Evolutionary conservation across 2,797 vertebrate genomes (phyloP).

Genomic region (Rhabdophis nuchalis): DNA sequence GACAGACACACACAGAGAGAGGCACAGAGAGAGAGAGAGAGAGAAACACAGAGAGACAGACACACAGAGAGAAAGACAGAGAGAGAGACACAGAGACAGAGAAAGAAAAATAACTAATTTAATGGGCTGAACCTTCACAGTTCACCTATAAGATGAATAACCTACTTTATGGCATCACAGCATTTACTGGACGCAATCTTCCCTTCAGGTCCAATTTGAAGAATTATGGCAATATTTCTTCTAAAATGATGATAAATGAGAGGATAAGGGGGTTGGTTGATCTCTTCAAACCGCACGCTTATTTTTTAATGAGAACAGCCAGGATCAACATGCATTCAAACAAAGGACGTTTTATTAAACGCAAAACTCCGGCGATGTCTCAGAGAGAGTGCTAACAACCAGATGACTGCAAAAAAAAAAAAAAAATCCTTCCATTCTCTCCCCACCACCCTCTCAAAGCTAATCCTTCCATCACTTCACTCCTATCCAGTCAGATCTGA

Average conservation of each 20-base stretch:
- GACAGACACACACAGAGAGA: too few relatives aligned
- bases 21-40: too few relatives aligned
- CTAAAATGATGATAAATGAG: conserved; percentile 6
- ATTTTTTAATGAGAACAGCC: conserved; percentile 31
- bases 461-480: too few relatives aligned
- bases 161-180: conserved; percentile 24
- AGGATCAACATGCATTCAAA: conserved; percentile 30
- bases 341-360: conserved; percentile 29
- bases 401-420: neutral
- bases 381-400: neutral
- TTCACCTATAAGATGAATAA: conserved; percentile 32
- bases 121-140: conserved; percentile 33
- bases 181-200: conserved; percentile 1
- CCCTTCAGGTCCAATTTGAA: neutral
- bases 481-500: too few relatives aligned
- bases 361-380: neutral
- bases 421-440: neutral
- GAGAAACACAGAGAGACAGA: too few relatives aligned
- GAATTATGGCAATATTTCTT: conserved; percentile 27
- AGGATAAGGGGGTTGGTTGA: neutral
- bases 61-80: too few relatives aligned
- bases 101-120: conserved; percentile 7
- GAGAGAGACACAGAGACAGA: neutral
- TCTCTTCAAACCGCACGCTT: neutral
- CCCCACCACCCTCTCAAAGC: neutral